Base-by-base conservation (phyloP, 2,888 invertebrate species). In the Tortrix viridana region DNA sequence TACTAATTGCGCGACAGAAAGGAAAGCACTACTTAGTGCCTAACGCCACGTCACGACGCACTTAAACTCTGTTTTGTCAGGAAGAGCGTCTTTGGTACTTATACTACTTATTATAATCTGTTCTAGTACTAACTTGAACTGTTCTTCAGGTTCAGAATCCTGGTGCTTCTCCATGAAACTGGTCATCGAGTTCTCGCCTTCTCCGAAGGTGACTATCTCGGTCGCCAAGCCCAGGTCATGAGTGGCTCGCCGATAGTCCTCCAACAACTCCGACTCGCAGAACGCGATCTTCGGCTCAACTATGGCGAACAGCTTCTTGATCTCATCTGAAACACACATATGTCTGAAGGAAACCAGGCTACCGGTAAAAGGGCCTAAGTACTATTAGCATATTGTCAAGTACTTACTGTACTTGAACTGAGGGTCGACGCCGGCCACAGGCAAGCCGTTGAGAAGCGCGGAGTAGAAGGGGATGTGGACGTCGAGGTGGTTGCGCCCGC, bases 391-490 rank as follows among this genome's bases (percentile, higher is more conserved):
- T n/a, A 32, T 32, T 32, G 32, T 32, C 3, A 26, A 26, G 32
- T 32, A 46, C 81, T 76, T 67, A 89, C 90, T 76, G 47, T 75
- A 72, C 73, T 86, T 86, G 66, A 79, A 89, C 5, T 71, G 60
- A 0, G 85, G 82, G 44, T 89, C 89, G 0, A 88, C 79, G 1
- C 85, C 88, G 54, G 79, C 74, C 1, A 88, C 59, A 0, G 89
- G 84, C 9, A 54, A 58, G 0, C 89, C 89, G 41, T 82, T 85
- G 55, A 86, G 64, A 0, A 86, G 60, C 1, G 82, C 87, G 0
- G 89, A 85, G 26, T 82, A 85, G 69, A 74, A 84, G 0, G 89
- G 88, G 50, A 90, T 83, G 59, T 83, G 79, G 0, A 88, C 65
- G 52, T 89, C 81, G 6, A 89, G 68, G 53, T 89, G 88, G 66